Conservation (phyloP, 2,888 invertebrate genomes). For the Rugalucina vietnamica region DNA sequence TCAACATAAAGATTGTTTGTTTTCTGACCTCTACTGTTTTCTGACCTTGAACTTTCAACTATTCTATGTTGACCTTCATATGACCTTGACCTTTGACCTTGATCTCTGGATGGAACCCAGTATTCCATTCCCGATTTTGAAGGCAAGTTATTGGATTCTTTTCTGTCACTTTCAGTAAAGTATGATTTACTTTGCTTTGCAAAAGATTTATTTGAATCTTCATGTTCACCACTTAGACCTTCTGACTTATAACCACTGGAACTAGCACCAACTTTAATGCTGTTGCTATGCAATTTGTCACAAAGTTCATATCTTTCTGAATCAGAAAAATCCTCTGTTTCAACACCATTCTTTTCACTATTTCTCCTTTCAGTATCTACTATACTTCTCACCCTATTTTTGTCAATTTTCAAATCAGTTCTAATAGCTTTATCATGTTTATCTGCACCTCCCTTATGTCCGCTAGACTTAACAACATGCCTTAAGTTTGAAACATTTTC, state of each 20-base stretch:
- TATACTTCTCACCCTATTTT: not conserved
- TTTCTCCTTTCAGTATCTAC: not conserved
- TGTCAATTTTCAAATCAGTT: not conserved
- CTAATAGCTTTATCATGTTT: not conserved
- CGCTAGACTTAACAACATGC: not conserved
- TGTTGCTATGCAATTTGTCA: constrained; percentile 37
- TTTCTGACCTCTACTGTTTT: not conserved
- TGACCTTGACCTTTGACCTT: not conserved
- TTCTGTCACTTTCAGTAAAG: not conserved
- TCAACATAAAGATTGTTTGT: constrained; percentile 10
- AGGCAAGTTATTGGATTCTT: not conserved
- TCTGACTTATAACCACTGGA: not conserved
- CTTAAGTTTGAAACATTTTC: not conserved
- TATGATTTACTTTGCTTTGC: not conserved
- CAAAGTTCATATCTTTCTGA: constrained; percentile 34
- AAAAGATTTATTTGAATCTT: not conserved
- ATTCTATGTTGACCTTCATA: not conserved
- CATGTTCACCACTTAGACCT: not conserved
- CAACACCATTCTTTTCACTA: not conserved
- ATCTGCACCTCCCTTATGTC: not conserved
- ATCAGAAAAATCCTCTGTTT: not conserved
- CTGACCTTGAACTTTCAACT: not conserved
- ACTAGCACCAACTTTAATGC: not conserved
- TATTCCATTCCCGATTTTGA: not conserved
- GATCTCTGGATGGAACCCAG: not conserved